Conservation (phyloP, 2,797 vertebrate genomes). For the Sylvilagus floridanus region DNA sequence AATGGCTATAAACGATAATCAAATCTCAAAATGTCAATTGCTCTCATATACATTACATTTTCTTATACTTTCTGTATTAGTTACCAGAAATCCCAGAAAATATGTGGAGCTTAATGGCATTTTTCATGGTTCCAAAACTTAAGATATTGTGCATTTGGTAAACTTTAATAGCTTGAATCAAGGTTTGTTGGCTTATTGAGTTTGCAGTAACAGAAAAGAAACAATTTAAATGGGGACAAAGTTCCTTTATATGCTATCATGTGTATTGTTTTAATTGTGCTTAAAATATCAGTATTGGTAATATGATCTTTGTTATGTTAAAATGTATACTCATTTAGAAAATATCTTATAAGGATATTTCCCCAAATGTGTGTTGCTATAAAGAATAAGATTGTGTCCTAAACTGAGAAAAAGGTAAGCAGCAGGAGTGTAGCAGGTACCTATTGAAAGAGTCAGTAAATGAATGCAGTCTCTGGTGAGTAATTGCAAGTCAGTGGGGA, state of each 20-base stretch:
- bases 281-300: background rate
- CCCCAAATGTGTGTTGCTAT: background rate
- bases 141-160: background rate
- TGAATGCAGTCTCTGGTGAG: background rate
- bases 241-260: background rate
- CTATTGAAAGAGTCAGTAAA: conserved; percentile 1
- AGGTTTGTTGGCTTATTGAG: conserved; percentile 46
- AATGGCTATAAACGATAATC: no score
- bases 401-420: background rate
- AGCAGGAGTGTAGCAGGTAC: background rate
- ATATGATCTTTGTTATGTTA: conserved; percentile 42
- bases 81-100: no score
- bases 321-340: background rate
- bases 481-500: background rate
- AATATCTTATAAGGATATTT: background rate
- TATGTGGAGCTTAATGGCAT: background rate
- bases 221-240: background rate
- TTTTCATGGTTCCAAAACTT: conserved; percentile 15
- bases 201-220: background rate
- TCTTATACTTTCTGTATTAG: no score
- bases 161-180: background rate
- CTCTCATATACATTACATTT: no score
- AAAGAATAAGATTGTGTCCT: background rate
- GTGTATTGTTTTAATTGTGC: conserved; percentile 2
- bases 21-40: no score